Percentiles rank a stretch among this genome's conserved stretches.
These are phyloP conservation scores for Aleiodes alternator DNA, from an alignment of 2,888 invertebrate genomes.

Conservation along the genomic window DNA sequence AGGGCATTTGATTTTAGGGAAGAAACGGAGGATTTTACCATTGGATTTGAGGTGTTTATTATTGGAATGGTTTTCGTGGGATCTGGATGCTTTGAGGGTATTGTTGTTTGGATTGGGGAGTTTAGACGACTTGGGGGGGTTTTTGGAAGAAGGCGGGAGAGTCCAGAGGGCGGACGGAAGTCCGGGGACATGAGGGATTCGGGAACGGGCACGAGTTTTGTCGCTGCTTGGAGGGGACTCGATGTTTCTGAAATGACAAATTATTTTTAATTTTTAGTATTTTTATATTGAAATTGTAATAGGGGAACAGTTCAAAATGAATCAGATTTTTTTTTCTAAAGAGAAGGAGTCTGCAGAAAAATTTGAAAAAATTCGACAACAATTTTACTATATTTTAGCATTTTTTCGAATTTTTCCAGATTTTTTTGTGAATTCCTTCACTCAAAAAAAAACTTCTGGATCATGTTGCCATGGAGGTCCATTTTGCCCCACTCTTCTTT, in stretches of 20 bases:
- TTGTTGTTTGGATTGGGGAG: slow-evolving; percentile 69
- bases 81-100: slow-evolving; percentile 61
- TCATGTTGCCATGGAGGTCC: too few species aligned
- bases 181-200: slow-evolving; percentile 92
- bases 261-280: neutral
- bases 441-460: too few species aligned
- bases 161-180: slow-evolving; percentile 76
- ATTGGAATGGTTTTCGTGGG: slow-evolving; percentile 63
- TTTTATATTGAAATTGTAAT: neutral
- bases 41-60: slow-evolving; percentile 67
- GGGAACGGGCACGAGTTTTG: slow-evolving; percentile 91
- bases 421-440: too few species aligned
- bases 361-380: too few species aligned
- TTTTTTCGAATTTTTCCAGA: too few species aligned
- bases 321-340: too few species aligned
- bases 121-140: slow-evolving; percentile 67
- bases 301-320: too few species aligned
- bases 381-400: too few species aligned
- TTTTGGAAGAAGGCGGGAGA: slow-evolving; percentile 67
- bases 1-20: slow-evolving; percentile 64
- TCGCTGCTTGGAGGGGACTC: slow-evolving; percentile 86
- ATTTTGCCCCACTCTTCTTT: too few species aligned
- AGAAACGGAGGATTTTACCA: slow-evolving; percentile 64
- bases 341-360: too few species aligned
- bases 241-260: slow-evolving; percentile 70